Evolutionary conservation across 2,888 invertebrate genomes (phyloP), one percentile per base, ranked within the genome.

Genomic region (Philonicus albiceps): DNA sequence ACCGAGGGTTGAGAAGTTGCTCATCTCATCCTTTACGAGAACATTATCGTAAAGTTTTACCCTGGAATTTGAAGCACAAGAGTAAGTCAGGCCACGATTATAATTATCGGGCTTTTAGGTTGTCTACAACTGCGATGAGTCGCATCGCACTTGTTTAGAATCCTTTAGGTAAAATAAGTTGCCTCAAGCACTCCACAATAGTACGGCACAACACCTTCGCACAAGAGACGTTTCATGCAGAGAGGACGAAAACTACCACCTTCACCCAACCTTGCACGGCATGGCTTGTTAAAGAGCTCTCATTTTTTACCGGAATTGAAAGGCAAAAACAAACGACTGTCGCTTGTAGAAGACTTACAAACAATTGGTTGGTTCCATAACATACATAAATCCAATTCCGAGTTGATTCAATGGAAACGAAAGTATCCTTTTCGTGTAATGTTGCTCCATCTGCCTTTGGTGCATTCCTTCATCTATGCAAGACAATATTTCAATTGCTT

Each of bases 391-490:
- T 83, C 72, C 72, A 55, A 83, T 72, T 34, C 31, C 13, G 55
- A 22, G 55, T 27, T 81, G 55, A 55, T 81, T 53, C 85, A 64
- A 87, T 72, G 85, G 85, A 85, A 84, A 64, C 84, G 80, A 85
- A 78, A 72, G 75, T 31, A 84, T 87, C 86, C 87, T 87, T 86
- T 87, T 86, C 19, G 73, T 86, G 64, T 87, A 80, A 87, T n/a
- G n/a, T n/a, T n/a, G n/a, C n/a, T n/a, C n/a, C n/a, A n/a, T n/a
- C n/a, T n/a, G n/a, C 37, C 37, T 8, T 3, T 37, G 37, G n/a
- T n/a, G n/a, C n/a, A n/a, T n/a, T n/a, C 37, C 37, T 2, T 11
- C 37, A 37, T 34, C 1, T 16, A 74, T 22, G 31, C 30, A 49
- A 16, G 43, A 55, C 22, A 55, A 55, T 55, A 55, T 55, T 55